These are phyloP conservation scores for Arnoldichthys spilopterus DNA, from an alignment of 2,797 vertebrate species.

Conservation along the genomic window DNA sequence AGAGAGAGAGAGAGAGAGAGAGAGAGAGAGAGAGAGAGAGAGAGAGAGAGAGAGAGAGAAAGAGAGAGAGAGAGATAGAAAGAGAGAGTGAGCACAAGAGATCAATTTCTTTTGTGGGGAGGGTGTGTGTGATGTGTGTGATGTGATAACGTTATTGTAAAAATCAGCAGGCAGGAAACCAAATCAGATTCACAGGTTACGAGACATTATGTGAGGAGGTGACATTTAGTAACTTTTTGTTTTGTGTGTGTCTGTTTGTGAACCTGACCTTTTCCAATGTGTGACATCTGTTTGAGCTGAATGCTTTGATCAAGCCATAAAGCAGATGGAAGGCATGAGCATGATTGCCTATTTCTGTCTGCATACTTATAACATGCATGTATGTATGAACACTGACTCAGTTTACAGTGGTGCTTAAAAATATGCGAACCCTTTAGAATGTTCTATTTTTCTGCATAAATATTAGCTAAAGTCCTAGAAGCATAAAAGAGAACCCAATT, in stretches of 20 bases:
- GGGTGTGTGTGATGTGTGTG: background rate
- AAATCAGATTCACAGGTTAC: constrained; percentile 43
- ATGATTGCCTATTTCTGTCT: background rate
- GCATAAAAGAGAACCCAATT: too few relatives aligned
- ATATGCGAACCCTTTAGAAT: too few relatives aligned
- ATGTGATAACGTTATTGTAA: constrained; percentile 32
- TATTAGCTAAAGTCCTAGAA: too few relatives aligned
- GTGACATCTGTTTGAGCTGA: constrained; percentile 44
- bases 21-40: background rate
- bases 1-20: background rate
- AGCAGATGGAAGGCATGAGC: constrained; percentile 3
- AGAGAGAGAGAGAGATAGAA: background rate
- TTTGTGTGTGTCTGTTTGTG: constrained; percentile 27
- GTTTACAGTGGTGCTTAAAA: too few relatives aligned
- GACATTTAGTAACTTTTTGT: constrained; percentile 40
- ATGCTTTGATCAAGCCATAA: constrained; percentile 40
- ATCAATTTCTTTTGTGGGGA: background rate
- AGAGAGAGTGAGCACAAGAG: background rate
- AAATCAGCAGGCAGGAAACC: constrained; percentile 18
- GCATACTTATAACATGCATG: background rate
- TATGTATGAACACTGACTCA: background rate
- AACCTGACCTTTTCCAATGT: constrained; percentile 56
- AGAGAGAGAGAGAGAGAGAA: background rate
- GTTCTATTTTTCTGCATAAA: too few relatives aligned
- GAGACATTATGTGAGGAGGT: constrained; percentile 32